Conservation (phyloP, 1,140 invertebrate genomes). For the Drosophila malerkotliana region DNA sequence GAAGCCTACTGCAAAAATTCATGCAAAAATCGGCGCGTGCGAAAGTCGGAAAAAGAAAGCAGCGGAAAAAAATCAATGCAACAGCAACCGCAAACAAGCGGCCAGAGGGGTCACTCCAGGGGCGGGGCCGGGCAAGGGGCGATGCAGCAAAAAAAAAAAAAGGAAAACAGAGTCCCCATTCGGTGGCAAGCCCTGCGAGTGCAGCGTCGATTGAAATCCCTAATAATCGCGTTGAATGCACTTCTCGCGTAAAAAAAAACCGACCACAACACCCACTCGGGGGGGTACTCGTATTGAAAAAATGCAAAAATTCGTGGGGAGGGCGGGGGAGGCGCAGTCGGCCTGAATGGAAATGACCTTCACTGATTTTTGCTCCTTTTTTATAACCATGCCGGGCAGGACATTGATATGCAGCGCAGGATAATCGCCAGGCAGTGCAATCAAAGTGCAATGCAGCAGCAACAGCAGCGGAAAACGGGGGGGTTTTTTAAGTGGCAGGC, state of each 20-base stretch:
- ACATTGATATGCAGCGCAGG: conserved; percentile 78
- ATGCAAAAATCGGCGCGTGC: conserved; percentile 66
- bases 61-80: conserved; percentile 58
- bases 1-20: conserved; percentile 74
- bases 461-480: conserved; percentile 11
- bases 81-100: conserved; percentile 74
- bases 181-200: conserved; percentile 32
- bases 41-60: conserved; percentile 26
- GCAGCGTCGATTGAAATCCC: conserved; percentile 79
- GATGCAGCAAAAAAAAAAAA: not conserved
- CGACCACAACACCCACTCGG: not conserved
- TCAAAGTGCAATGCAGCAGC: conserved; percentile 69
- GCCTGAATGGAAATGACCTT: conserved; percentile 71
- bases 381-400: conserved; percentile 31
- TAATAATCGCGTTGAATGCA: conserved; percentile 79
- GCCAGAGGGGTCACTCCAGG: conserved; percentile 16
- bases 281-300: conserved; percentile 46
- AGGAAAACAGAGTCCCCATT: not conserved
- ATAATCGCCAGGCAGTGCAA: conserved; percentile 77
- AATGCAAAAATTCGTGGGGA: conserved; percentile 69
- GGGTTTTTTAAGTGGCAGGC: not conserved
- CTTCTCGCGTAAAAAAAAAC: conserved; percentile 38
- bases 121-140: not conserved
- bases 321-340: not conserved
- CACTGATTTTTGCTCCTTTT: conserved; percentile 57